Conservation (phyloP, 2,888 invertebrate genomes). For the Lasioglossum leucozonium region DNA sequence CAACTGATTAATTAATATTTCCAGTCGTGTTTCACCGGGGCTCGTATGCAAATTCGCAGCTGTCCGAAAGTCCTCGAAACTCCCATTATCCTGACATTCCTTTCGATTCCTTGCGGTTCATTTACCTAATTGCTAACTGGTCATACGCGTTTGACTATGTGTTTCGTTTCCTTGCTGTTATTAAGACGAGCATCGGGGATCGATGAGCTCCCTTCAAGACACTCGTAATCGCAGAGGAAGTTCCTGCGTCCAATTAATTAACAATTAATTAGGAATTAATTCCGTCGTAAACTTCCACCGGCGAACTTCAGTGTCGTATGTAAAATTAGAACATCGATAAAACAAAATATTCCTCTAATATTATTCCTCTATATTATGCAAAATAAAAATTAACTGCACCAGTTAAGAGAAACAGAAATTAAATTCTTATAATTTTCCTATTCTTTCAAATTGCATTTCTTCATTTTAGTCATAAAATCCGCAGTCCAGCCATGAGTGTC, state of each 20-base stretch:
- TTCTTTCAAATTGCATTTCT: not conserved
- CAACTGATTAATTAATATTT: conserved; percentile 27
- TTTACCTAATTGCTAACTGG: conserved; percentile 7
- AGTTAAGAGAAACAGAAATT: no score
- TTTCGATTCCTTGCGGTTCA: not conserved
- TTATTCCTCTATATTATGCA: no score
- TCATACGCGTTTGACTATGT: not conserved
- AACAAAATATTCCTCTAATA: not conserved
- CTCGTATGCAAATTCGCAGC: conserved; percentile 18
- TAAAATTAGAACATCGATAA: not conserved
- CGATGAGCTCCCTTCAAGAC: not conserved
- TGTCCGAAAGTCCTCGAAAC: not conserved
- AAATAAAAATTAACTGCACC: no score
- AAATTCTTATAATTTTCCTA: not conserved
- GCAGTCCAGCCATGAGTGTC: not conserved
- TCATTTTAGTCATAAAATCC: not conserved
- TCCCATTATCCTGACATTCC: conserved; percentile 10
- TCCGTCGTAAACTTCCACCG: conserved; percentile 29
- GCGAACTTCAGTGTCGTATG: not conserved
- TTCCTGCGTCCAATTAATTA: conserved; percentile 19
- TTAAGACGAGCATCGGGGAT: conserved; percentile 4
- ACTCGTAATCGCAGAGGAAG: not conserved
- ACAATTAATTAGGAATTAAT: conserved; percentile 30
- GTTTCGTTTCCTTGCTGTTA: not conserved
- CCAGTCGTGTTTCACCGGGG: not conserved